Conservation (phyloP, 2,797 vertebrate species). For the Tokudaia muenninki region DNA sequence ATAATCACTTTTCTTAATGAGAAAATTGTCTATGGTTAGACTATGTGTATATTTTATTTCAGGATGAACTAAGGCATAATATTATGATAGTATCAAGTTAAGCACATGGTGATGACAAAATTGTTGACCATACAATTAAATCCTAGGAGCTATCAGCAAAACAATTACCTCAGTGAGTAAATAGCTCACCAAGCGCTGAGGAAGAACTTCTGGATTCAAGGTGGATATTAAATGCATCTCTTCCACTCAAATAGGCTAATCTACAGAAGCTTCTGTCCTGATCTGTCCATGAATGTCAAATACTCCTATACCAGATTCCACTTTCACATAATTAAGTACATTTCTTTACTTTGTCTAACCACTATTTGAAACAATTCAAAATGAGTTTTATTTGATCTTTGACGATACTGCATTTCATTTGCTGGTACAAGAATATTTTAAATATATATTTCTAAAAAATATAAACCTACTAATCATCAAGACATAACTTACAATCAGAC, state of each 20-base stretch:
- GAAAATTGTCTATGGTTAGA: not conserved
- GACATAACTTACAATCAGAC: not conserved
- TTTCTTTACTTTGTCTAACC: not conserved
- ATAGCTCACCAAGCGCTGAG: not conserved
- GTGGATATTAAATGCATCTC: not conserved
- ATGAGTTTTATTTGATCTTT: not conserved
- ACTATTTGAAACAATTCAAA: not conserved
- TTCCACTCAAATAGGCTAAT: not conserved
- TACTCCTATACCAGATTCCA: not conserved
- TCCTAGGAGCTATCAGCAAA: not conserved
- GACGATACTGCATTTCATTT: not conserved
- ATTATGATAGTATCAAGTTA: slow-evolving; percentile 14
- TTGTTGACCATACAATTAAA: not conserved
- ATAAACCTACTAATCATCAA: too few relatives aligned
- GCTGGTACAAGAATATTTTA: not conserved
- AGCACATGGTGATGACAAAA: not conserved
- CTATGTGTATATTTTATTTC: slow-evolving; percentile 49
- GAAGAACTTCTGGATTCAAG: not conserved
- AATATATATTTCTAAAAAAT: not conserved
- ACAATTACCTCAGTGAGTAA: not conserved
- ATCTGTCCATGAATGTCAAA: not conserved
- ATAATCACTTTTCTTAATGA: not conserved
- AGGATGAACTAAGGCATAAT: slow-evolving; percentile 15
- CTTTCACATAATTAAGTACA: not conserved
- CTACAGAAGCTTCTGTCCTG: not conserved